A percentile compares a stretch with the other conserved stretches of the same genome.
Conservation (phyloP, 1,140 invertebrate genomes). For the Sitobion miscanthi region DNA sequence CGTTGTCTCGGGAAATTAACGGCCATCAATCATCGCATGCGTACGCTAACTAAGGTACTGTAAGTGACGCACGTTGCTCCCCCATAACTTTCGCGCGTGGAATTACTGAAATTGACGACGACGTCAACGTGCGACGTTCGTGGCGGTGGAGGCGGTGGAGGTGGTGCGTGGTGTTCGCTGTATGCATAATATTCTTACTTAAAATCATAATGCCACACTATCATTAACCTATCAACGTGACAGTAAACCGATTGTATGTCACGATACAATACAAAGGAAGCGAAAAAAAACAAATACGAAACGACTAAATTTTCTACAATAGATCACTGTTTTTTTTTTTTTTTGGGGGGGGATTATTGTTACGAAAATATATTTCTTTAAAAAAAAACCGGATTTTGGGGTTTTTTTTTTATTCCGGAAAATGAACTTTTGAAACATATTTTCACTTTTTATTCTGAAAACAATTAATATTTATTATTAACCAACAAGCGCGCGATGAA, state of each 20-base stretch:
- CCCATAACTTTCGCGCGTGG: not conserved
- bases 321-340: not conserved
- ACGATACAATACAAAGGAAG: not conserved
- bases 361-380: not conserved
- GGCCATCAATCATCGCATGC: slow-evolving; percentile 24
- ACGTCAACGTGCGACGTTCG: not conserved
- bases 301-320: not conserved
- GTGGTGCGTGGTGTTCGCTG: not conserved
- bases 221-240: not conserved
- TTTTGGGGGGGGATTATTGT: not conserved
- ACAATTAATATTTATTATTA: not conserved
- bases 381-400: not conserved
- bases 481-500: not conserved
- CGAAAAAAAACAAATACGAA: not conserved
- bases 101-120: slow-evolving; percentile 14
- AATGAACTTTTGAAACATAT: not conserved
- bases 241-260: not conserved
- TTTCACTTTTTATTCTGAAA: not conserved
- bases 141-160: not conserved
- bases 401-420: not conserved
- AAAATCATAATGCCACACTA: not conserved
- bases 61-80: not conserved
- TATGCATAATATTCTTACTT: slow-evolving; percentile 26
- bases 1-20: slow-evolving; percentile 34
- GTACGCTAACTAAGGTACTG: not conserved